Base-by-base conservation (phyloP, 2,888 invertebrate species). In the Fragum whitleyi region DNA sequence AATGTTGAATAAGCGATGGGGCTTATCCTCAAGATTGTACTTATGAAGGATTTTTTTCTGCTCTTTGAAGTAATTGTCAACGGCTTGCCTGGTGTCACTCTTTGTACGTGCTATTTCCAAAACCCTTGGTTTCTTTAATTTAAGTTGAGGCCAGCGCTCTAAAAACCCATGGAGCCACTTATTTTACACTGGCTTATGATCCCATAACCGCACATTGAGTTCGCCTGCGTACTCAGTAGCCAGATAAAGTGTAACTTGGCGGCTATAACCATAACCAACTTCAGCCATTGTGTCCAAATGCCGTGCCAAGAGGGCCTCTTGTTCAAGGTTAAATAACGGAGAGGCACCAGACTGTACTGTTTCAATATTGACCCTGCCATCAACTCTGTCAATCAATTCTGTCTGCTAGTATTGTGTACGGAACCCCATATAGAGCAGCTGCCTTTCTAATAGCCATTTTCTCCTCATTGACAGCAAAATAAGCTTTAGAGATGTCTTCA, bases 1-100 rank as follows among this genome's bases (percentile, higher is more conserved):
- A 9, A 81, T 51, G n/a, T 81, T 72, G 28, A 65, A 84, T 0
- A 81, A 77, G 2, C 59, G 23, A 21, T 77, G 68, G 0, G 85
- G 74, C 36, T 74, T 74, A 16, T 74, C 67, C 21, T 71, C 62
- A 11, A 84, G 47, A 47, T 79, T 62, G 21, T 84, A 72, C 55
- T 23, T 55, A 11, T n/a, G 55, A 19, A 55, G 55, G 19, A 55
- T 21, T 23, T 55, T 55, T n/a, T 72, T 61, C 9, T 69, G 59
- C 69, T 76, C 21, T 73, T 9, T 42, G 42, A 23, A 53, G 19
- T 19, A 53, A 53, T n/a, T 67, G 39, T 74, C 70, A 26, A 83
- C 55, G 7, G 61, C 67, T 23, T 32, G 61, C n/a, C 61, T 26
- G 11, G 74, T 69, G 2, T 78, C 74, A 62, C 69, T 28, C 36